A percentile compares a stretch with the other conserved stretches of the same genome.
phyloP scores from a whole-genome alignment of 2,797 vertebrate species.

The Tokudaia muenninki region DNA sequence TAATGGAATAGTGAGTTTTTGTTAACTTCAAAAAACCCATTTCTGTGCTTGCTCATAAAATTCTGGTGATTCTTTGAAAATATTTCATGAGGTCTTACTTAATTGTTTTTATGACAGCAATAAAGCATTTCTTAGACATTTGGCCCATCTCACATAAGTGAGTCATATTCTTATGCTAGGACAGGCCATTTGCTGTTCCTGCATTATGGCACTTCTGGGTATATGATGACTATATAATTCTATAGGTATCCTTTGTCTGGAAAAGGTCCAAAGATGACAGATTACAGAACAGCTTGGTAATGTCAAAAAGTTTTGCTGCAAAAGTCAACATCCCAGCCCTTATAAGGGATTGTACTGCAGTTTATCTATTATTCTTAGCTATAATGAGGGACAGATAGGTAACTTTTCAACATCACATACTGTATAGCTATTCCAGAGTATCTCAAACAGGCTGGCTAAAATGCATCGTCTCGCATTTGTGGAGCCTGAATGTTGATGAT shows the following conservation, averaged over 20 bases:
- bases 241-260: neutral
- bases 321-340: neutral
- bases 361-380: neutral
- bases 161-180: neutral
- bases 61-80: conserved; percentile 35
- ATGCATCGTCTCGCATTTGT: neutral
- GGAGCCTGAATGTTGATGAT: neutral
- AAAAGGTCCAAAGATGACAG: neutral
- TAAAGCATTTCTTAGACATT: conserved; percentile 46
- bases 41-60: conserved; percentile 26
- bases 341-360: neutral
- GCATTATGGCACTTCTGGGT: neutral
- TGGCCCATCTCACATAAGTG: conserved; percentile 12
- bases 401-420: neutral
- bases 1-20: conserved; percentile 33
- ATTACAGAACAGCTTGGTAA: neutral
- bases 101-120: conserved; percentile 46
- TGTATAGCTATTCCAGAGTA: neutral
- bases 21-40: conserved; percentile 37
- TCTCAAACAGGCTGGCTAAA: neutral
- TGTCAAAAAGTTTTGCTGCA: neutral
- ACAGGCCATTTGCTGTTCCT: neutral
- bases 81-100: conserved; percentile 25
- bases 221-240: neutral
- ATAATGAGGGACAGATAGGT: neutral